A percentile compares a stretch with the other conserved stretches of the same genome.
Conservation (phyloP, 2,888 invertebrate species). For the Andrena haemorrhoa region DNA sequence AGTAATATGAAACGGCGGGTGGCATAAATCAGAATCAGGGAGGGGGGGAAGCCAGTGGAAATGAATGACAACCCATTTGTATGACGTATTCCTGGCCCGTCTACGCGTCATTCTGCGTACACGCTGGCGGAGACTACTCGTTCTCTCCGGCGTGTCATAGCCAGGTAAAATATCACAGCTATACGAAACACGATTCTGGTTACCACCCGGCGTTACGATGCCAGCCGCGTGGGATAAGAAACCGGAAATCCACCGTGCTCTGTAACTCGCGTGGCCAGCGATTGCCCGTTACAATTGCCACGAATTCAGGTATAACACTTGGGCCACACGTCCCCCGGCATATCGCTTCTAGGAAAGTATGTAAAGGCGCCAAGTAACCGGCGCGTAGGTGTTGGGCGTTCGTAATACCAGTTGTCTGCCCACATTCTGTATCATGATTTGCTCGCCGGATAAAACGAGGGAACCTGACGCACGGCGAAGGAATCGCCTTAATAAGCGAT, state of each 20-base stretch:
- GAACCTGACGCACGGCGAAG: not conserved
- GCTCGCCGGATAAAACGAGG: not conserved
- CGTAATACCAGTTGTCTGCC: not conserved
- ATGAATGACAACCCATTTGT: constrained; percentile 82
- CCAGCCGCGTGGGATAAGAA: constrained; percentile 74
- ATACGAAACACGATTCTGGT: constrained; percentile 68
- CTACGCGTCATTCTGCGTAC: constrained; percentile 27
- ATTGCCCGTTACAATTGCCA: constrained; percentile 54
- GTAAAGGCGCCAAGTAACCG: constrained; percentile 7
- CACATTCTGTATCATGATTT: not conserved
- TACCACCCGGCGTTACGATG: constrained; percentile 63
- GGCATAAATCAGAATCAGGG: constrained; percentile 80
- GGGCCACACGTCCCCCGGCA: constrained; percentile 26
- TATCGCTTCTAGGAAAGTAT: constrained; percentile 17
- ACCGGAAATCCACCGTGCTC: constrained; percentile 72
- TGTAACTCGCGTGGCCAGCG: constrained; percentile 60
- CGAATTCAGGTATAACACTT: constrained; percentile 53
- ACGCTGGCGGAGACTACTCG: constrained; percentile 40
- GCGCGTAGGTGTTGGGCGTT: constrained; percentile 18
- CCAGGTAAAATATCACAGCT: constrained; percentile 77
- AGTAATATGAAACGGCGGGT: constrained; percentile 77
- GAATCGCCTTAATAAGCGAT: constrained; percentile 30
- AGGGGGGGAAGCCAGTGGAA: constrained; percentile 75
- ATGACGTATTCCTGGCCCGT: constrained; percentile 68
- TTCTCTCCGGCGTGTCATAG: constrained; percentile 58